These are phyloP conservation scores for Zaprionus lineosus DNA, from an alignment of 2,888 invertebrate species.

Conservation along the genomic window DNA sequence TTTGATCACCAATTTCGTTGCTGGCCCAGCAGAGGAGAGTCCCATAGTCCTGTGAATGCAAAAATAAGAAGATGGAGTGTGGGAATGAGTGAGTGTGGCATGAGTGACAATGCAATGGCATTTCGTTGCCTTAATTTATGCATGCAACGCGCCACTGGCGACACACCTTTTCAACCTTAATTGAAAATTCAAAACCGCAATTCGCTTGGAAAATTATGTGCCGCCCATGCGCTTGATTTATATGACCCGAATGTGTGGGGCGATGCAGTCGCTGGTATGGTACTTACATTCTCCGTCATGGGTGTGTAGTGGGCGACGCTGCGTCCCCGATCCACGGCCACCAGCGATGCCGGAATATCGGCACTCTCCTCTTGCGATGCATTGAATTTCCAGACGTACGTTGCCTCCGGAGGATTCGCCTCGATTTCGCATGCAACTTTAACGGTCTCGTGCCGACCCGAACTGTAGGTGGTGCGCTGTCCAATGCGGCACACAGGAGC, in stretches of 20 bases:
- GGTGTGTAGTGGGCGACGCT: conserved; percentile 88
- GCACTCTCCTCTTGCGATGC: conserved; percentile 87
- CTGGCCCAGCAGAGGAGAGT: conserved; percentile 89
- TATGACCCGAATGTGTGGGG: conserved; percentile 32
- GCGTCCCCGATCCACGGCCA: conserved; percentile 85
- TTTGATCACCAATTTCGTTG: conserved; percentile 89
- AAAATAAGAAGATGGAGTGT: conserved; percentile 11
- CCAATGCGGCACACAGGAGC: conserved; percentile 88
- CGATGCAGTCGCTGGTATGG: neutral
- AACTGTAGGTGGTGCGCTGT: conserved; percentile 88
- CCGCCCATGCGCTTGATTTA: conserved; percentile 50
- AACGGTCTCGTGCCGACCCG: conserved; percentile 88
- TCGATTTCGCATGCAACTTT: conserved; percentile 89
- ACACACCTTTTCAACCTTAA: conserved; percentile 70
- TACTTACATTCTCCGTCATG: conserved; percentile 85
- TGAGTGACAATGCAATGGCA: conserved; percentile 70
- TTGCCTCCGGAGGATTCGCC: conserved; percentile 88
- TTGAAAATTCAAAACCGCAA: conserved; percentile 80
- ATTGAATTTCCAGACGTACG: conserved; percentile 90
- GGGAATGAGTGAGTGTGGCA: conserved; percentile 7
- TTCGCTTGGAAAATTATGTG: conserved; percentile 81
- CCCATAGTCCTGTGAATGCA: conserved; percentile 86
- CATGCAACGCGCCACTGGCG: conserved; percentile 62
- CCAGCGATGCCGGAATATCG: conserved; percentile 86
- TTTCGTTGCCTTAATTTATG: conserved; percentile 76